These are phyloP conservation scores for Clamator glandarius DNA, from an alignment of 2,797 vertebrate genomes.

Conservation along the genomic window DNA sequence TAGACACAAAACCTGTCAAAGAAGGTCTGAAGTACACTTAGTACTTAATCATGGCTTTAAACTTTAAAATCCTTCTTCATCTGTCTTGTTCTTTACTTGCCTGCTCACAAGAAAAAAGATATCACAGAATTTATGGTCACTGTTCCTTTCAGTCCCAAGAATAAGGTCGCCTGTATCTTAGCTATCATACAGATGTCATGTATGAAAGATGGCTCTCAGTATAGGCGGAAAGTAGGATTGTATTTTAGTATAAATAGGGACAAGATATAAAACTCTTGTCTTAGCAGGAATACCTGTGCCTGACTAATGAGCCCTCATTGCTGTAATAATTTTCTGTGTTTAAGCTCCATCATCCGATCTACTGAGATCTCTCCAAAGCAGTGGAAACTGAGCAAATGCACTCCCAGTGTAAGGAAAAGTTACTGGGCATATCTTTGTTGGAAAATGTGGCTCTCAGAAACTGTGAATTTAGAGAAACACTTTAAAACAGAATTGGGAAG, in stretches of 20 bases:
- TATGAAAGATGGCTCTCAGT: not conserved
- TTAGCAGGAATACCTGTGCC: not conserved
- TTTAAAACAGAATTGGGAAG: not conserved
- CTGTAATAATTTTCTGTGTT: not conserved
- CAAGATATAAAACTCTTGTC: not conserved
- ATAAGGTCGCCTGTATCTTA: not conserved
- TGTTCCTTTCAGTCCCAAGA: not conserved
- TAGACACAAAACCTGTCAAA: not conserved
- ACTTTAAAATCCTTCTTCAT: not conserved
- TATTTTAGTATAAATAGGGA: not conserved
- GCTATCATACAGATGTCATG: not conserved
- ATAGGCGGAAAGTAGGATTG: not conserved
- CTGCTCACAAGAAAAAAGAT: not conserved
- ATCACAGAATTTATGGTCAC: not conserved
- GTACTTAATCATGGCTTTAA: not conserved
- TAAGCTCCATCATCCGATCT: not conserved
- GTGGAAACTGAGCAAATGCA: not conserved
- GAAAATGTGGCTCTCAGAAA: not conserved
- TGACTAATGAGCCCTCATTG: not conserved
- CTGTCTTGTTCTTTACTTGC: not conserved
- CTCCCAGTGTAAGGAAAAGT: not conserved
- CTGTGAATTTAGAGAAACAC: not conserved
- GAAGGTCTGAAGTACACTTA: not conserved
- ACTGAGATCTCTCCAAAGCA: not conserved
- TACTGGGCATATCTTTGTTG: not conserved